These are phyloP conservation scores for Cetoscarus ocellatus DNA, from an alignment of 2,797 vertebrate genomes.

Conservation along the genomic window DNA sequence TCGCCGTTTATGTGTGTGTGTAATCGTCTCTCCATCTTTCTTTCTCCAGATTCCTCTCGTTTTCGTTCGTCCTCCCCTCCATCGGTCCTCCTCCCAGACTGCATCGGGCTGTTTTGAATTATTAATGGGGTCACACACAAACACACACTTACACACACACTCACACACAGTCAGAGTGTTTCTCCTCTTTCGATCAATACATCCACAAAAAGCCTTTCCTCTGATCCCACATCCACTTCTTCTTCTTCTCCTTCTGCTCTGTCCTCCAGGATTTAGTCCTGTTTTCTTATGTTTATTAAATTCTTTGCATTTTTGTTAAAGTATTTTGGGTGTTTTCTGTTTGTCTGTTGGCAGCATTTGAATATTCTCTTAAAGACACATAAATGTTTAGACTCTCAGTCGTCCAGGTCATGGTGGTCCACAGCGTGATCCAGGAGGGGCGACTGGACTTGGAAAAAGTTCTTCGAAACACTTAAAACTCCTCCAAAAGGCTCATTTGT, in stretches of 20 bases:
- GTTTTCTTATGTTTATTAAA: too few species aligned
- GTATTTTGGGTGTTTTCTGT: too few species aligned
- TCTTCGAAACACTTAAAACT: too few species aligned
- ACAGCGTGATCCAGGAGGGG: too few species aligned
- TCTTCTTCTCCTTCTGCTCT: neutral
- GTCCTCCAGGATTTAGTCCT: neutral
- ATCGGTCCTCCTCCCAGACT: constrained; percentile 21
- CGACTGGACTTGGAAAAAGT: too few species aligned
- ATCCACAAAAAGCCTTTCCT: constrained; percentile 59
- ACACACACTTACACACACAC: constrained; percentile 8
- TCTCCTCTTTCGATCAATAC: constrained; percentile 64
- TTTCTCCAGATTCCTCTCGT: constrained; percentile 18
- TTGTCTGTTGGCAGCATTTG: too few species aligned
- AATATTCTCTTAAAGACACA: too few species aligned
- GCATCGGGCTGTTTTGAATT: constrained; percentile 41
- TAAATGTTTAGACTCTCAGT: too few species aligned
- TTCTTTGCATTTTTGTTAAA: too few species aligned
- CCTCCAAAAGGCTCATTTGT: too few species aligned
- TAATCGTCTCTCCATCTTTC: neutral
- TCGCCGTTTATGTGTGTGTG: neutral
- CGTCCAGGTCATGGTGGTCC: too few species aligned
- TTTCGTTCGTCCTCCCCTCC: constrained; percentile 4
- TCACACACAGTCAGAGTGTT: constrained; percentile 17
- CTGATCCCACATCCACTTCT: neutral
- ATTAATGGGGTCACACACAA: constrained; percentile 49